These are phyloP conservation scores for Galendromus occidentalis DNA, from an alignment of 1,140 invertebrate genomes.

Conservation along the genomic window DNA sequence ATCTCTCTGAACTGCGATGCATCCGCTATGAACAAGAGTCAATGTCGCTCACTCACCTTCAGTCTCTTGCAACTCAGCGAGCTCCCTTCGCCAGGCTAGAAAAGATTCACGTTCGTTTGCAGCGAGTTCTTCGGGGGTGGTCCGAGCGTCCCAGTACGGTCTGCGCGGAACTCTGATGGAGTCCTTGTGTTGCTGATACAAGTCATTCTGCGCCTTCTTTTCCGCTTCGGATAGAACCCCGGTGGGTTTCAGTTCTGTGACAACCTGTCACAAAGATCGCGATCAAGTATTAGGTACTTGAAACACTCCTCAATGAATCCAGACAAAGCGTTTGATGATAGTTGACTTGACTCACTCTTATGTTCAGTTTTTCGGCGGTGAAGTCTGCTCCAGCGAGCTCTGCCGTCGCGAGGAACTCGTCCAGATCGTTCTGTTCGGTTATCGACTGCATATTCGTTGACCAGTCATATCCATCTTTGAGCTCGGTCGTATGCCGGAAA, in stretches of 20 bases:
- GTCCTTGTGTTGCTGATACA: slow-evolving; percentile 42
- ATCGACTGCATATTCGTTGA: slow-evolving; percentile 74
- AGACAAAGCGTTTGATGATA: slow-evolving; percentile 14
- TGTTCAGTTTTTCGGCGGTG: slow-evolving; percentile 30
- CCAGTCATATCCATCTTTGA: slow-evolving; percentile 77
- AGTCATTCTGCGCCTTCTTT: slow-evolving; percentile 34
- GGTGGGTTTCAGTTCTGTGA: slow-evolving; percentile 22
- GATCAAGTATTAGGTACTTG: neutral
- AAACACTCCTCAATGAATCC: neutral
- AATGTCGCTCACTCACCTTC: neutral
- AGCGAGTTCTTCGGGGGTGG: slow-evolving; percentile 53
- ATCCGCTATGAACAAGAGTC: neutral
- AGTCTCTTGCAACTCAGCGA: slow-evolving; percentile 36
- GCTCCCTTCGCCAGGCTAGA: slow-evolving; percentile 60
- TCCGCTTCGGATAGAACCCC: slow-evolving; percentile 45
- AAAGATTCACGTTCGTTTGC: slow-evolving; percentile 55
- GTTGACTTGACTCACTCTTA: neutral
- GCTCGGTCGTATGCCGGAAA: slow-evolving; percentile 41
- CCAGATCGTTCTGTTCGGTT: slow-evolving; percentile 80
- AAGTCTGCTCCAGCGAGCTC: slow-evolving; percentile 83
- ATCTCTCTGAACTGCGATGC: neutral
- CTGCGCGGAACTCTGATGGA: slow-evolving; percentile 56
- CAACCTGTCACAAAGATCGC: neutral
- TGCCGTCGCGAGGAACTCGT: slow-evolving; percentile 85
- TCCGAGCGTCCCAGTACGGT: slow-evolving; percentile 55